Base-by-base conservation (phyloP, 2,888 invertebrate species). In the Germaria angustata region DNA sequence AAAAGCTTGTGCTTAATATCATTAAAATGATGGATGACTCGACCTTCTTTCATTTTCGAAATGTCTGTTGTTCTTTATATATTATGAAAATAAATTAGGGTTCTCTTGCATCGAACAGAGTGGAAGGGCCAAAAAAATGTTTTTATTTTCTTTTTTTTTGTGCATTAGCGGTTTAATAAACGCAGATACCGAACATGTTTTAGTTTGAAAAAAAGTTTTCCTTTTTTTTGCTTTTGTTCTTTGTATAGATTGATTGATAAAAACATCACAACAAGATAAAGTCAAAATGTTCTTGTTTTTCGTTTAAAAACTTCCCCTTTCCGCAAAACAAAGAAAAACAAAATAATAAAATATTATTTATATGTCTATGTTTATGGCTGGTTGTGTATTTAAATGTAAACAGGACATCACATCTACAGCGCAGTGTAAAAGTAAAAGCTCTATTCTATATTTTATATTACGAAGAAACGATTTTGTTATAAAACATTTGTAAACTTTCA, bases 11-110 rank as follows among this genome's bases (percentile, higher is more conserved):
- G 76, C 71, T 79, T 81, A 76, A 81, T 81, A 79, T 83, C 72
- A 83, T 81, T 78, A 81, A 79, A 79, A 82, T 85, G 85, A 85
- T 85, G 84, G 85, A 85, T 85, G 84, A 80, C 76, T 82, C 78
- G 80, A 84, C 80, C 84, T 84, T 80, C 79, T 85, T 84, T 66
- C 76, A 72, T 77, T 84, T 80, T 51, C 49, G 44, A 79, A 80
- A 73, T 77, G 72, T 84, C 73, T 68, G 68, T 65, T 73, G 59
- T 55, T 39, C 34, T 53, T 24, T 49, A 2, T 53, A 28, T 32
- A 11, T 55, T n/a, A 41, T 53, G 46, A 36, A 66, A 75, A 84
- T 80, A 81, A 84, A 84, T 84, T 81, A 75, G 78, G 78, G 71
- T 81, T 82, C 36, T 61, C 24, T 39, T 41, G 9, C 17, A 34